Evolutionary conservation across 2,797 vertebrate genomes (phyloP), one percentile per base, ranked within the genome.

Genomic region (Clamator glandarius): DNA sequence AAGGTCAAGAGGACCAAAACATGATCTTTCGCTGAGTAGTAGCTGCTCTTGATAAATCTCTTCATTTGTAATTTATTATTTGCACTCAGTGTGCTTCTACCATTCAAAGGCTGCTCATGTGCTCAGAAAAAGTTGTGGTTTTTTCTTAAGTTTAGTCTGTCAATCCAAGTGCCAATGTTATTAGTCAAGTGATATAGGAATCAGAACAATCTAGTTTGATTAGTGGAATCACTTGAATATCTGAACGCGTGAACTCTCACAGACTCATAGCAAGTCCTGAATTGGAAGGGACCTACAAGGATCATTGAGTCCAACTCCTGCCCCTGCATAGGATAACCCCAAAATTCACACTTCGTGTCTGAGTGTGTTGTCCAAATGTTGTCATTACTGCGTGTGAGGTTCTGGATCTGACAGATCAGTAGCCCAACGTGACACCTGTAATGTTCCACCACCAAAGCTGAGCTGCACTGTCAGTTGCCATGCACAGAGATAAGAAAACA

Each of bases 1-100:
- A 94, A 90, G 89, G 87, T 79, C 80, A 84, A 41, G 83, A 84
- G 55, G 84, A 85, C 93, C 69, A 69, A 83, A 66, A 26, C 63
- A 67, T 67, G 51, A 84, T 72, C 58, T 80, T 91, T 85, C 39
- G 87, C 41, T 51, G 44, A 48, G 59, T 80, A 93, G 91, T 50
- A 12, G 16, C 75, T 85, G 61, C 63, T 96, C 46, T 89, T 55
- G 70, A 87, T 96, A 91, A 94, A 94, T 96, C 54, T 73, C 88
- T 75, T 85, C 68, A 67, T 84, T 77, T 63, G 64, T 67, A 82
- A 84, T 94, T 95, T 96, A 94, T 4, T 76, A 57, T 80, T 86
- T 85, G 74, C 55, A 5, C 67, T 95, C 41, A 12, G n/a, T 29
- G 57, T 64, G 50, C 42, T 33, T 87, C 46, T 67, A 29, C 67